These are phyloP conservation scores for Molossus molossus DNA, from an alignment of 2,797 vertebrate genomes.

Conservation along the genomic window DNA sequence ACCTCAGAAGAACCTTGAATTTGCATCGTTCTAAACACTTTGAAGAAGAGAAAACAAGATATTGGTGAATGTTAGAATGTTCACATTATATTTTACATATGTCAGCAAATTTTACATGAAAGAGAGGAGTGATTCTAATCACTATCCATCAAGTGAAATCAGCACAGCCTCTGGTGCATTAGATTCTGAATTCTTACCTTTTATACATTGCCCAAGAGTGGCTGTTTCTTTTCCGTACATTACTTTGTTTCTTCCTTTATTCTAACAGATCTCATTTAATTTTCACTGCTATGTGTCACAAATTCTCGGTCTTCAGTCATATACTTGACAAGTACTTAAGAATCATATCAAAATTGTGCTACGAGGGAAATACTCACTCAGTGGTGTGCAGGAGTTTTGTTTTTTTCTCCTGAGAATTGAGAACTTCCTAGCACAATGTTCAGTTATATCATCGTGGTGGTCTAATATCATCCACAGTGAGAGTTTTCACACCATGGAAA, in stretches of 20 bases:
- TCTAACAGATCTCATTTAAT: background rate
- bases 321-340: background rate
- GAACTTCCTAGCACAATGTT: background rate
- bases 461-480: background rate
- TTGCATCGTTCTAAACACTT: background rate
- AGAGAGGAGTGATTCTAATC: background rate
- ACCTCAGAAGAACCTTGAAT: background rate
- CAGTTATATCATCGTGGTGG: background rate
- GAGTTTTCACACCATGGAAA: background rate
- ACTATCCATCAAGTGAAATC: background rate
- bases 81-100: background rate
- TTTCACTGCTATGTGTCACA: background rate
- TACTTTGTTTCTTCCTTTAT: background rate
- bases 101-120: background rate
- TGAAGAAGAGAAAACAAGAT: background rate
- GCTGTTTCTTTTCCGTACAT: background rate
- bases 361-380: background rate
- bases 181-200: background rate
- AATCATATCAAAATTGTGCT: background rate
- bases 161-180: background rate
- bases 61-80: background rate
- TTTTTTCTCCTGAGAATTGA: background rate
- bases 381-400: background rate
- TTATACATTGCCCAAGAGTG: background rate
- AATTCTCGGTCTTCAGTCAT: conserved; percentile 16